Base-by-base conservation (phyloP, 1,140 invertebrate genomes). In the Atta colombica region DNA sequence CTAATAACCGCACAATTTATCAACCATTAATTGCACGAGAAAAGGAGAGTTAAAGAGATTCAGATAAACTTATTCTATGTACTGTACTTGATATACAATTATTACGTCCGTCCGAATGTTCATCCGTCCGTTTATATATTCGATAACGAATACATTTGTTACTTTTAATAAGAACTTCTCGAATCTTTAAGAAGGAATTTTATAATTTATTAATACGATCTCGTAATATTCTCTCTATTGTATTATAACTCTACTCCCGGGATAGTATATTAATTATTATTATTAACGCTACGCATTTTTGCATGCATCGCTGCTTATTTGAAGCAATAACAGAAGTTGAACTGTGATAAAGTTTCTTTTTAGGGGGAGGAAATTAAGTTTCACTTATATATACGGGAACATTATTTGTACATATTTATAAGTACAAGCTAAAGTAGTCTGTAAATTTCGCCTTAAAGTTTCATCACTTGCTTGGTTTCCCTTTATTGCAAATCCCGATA, bases 271-370 rank as follows among this genome's bases (percentile, higher is more conserved):
- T 77, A 35, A 35, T 35, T 35, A 35, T 35, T 35, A 35, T 35
- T 35, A 35, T 35, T 35, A 35, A 58, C 14, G 60, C 77, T 75
- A 81, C 77, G 61, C 68, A 69, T 55, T 25, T 28, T 39, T 78
- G 66, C 60, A 53, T 85, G 61, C 53, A 77, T 89, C 6, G 84
- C 35, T 16, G 63, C 25, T 66, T 85, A 77, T 78, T 78, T 71
- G 78, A 80, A 60, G 75, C 69, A 88, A 75, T 85, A 82, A 82
- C 71, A 68, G 39, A 35, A 77, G 61, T 77, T 87, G 53, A 85
- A 49, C 88, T 90, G 89, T 87, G 88, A 90, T 89, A 85, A 89
- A 75, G 31, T 75, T 89, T 35, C 7, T 84, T 77, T 60, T 45
- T 61, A 63, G n/a, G 25, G 49, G 8, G 31, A 80, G 61, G 14